Evolutionary conservation across 2,113 vertebrate genomes (phyloP), one percentile per base, ranked within the genome.

Genomic region (Protobothrops flavoviridis): DNA sequence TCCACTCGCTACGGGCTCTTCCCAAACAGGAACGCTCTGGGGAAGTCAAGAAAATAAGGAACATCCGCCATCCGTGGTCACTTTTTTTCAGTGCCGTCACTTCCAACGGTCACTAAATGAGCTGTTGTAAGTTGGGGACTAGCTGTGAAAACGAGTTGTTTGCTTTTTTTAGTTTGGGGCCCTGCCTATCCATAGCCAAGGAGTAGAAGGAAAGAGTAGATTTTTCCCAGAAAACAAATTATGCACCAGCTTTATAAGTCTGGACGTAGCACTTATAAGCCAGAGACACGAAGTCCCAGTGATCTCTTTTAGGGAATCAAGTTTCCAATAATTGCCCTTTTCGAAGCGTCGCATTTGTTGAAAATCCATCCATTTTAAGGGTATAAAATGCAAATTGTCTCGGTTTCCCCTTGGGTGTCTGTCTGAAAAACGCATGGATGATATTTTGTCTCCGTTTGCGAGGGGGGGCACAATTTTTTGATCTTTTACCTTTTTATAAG

Each of bases 331-430:
- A 89, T 20, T 61, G n/a, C 50, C 13, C 4, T 50, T 5, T 92
- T 69, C 17, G 33, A 33, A 4, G 4, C 9, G 2, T 2, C 13
- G 1, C 4, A 2, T 88, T 43, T 9, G 11, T 10, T 1, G 0
- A 69, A 26, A 3, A 52, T 53, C 6, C 13, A 21, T 39, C 48
- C 33, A 26, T 53, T 39, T 50, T 29, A 11, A 53, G 13, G 9
- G 26, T 52, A 45, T 48, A 56, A 87, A 59, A 59, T 23, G 4
- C 9, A 12, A 56, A 85, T 5, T 20, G 52, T 8, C 20, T 23
- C 64, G 45, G 15, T 5, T 74, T 50, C 56, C 20, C 1, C 74
- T 69, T 29, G 24, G 33, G 23, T 20, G 23, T 33, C 29, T 20
- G 11, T 81, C 29, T 20, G 43, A 53, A 74, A 92, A 81, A 23